phyloP scores from a whole-genome alignment of 2,797 vertebrate genomes.

The Darevskia mixta region DNA sequence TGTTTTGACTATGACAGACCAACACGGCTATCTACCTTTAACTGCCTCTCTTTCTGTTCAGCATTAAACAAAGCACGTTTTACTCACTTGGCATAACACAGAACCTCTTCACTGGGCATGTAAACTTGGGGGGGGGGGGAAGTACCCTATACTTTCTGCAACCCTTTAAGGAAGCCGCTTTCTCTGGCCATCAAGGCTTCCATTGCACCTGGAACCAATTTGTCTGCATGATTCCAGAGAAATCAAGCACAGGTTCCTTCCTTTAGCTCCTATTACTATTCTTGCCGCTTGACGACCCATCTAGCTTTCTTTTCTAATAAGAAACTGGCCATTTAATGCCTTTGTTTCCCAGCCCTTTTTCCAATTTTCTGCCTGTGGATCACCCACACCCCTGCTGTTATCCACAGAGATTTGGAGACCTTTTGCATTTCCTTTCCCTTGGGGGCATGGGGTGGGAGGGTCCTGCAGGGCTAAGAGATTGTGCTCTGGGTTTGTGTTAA shows the following conservation, averaged over 20 bases:
- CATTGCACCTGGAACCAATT: conserved; percentile 3
- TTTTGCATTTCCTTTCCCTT: not conserved
- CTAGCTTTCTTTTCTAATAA: not conserved
- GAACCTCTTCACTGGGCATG: not conserved
- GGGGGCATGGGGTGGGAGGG: too few relatives aligned
- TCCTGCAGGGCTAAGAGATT: too few relatives aligned
- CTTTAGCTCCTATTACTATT: not conserved
- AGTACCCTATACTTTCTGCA: not conserved
- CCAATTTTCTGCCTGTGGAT: not conserved
- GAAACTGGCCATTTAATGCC: not conserved
- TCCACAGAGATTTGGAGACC: not conserved
- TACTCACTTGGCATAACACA: not conserved
- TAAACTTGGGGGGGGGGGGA: not conserved
- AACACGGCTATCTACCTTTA: too few relatives aligned
- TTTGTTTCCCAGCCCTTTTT: not conserved
- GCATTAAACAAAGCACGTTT: too few relatives aligned
- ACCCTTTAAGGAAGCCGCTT: not conserved
- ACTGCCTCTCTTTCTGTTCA: not conserved
- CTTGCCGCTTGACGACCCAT: not conserved
- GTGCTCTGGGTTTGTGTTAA: not conserved
- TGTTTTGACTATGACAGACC: too few relatives aligned
- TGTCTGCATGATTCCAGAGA: not conserved
- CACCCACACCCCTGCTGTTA: not conserved
- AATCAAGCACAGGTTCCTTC: not conserved
- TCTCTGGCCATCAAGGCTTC: not conserved